phyloP scores from a whole-genome alignment of 2,888 invertebrate species.

The Rugalucina vietnamica region DNA sequence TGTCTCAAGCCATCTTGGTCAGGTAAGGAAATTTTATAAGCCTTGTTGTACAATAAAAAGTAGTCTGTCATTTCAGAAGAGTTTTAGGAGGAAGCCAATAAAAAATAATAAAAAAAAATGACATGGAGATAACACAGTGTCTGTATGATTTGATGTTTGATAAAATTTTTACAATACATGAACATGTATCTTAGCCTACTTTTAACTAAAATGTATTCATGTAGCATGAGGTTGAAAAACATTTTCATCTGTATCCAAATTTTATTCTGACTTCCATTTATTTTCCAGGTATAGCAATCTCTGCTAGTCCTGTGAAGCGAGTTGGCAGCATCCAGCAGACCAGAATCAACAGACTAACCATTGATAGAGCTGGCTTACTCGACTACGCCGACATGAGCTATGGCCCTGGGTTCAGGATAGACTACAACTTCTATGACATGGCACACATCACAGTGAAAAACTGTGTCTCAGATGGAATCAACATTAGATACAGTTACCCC shows the following conservation, averaged over 20 bases:
- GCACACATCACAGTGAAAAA: slow-evolving; percentile 88
- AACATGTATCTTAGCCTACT: no score
- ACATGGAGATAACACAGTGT: no score
- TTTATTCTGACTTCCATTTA: not conserved
- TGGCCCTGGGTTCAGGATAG: slow-evolving; percentile 85
- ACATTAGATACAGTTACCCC: slow-evolving; percentile 96
- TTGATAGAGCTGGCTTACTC: slow-evolving; percentile 90
- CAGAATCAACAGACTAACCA: slow-evolving; percentile 71
- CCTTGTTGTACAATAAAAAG: no score
- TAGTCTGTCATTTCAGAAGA: no score
- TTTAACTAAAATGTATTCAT: no score
- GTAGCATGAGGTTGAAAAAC: no score
- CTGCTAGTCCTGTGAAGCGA: slow-evolving; percentile 68
- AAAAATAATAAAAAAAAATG: no score
- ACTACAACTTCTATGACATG: slow-evolving; percentile 86
- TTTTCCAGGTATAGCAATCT: slow-evolving; percentile 74
- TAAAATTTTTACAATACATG: no score
- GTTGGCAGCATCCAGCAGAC: slow-evolving; percentile 63
- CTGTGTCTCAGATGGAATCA: slow-evolving; percentile 96
- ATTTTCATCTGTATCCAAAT: no score
- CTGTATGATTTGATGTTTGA: no score
- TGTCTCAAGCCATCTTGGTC: slow-evolving; percentile 84
- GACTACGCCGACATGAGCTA: slow-evolving; percentile 93
- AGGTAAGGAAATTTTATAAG: slow-evolving; percentile 76
- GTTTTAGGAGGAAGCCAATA: no score